These are phyloP conservation scores for Rhorus exstirpatorius DNA, from an alignment of 2,888 invertebrate species.

Conservation along the genomic window DNA sequence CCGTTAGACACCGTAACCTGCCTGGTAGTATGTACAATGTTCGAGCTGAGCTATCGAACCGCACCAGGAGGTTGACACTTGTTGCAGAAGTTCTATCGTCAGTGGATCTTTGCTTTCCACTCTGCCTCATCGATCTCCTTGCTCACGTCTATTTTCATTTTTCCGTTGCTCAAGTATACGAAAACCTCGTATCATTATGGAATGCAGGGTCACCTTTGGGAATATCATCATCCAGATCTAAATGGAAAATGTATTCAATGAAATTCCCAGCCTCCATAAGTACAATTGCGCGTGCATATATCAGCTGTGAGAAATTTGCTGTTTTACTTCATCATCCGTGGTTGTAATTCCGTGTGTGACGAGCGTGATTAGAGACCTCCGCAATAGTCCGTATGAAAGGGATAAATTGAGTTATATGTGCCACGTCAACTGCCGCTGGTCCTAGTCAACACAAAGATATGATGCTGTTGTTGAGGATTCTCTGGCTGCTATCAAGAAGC, in stretches of 20 bases:
- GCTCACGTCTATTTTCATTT: neutral
- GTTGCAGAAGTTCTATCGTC: conserved; percentile 42
- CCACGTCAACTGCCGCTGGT: conserved; percentile 7
- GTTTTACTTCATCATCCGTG: neutral
- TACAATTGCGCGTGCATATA: conserved; percentile 31
- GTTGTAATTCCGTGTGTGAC: neutral
- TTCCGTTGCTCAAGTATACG: neutral
- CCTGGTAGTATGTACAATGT: neutral
- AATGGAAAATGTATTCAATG: conserved; percentile 35
- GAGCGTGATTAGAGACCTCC: conserved; percentile 27
- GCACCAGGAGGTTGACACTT: conserved; percentile 46
- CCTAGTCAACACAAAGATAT: conserved; percentile 15
- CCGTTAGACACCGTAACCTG: neutral
- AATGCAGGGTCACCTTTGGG: conserved; percentile 1
- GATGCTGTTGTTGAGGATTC: conserved; percentile 3
- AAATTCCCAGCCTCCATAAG: neutral
- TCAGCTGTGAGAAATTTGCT: neutral
- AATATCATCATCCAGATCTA: neutral
- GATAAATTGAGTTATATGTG: conserved; percentile 33
- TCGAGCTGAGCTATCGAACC: conserved; percentile 35
- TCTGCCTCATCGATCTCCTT: conserved; percentile 29
- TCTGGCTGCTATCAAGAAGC: conserved; percentile 11
- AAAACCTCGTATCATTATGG: neutral
- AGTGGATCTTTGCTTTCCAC: conserved; percentile 3
- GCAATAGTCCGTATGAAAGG: neutral